phyloP scores from a whole-genome alignment of 2,797 vertebrate genomes.

The Rousettus madagascariensis region DNA sequence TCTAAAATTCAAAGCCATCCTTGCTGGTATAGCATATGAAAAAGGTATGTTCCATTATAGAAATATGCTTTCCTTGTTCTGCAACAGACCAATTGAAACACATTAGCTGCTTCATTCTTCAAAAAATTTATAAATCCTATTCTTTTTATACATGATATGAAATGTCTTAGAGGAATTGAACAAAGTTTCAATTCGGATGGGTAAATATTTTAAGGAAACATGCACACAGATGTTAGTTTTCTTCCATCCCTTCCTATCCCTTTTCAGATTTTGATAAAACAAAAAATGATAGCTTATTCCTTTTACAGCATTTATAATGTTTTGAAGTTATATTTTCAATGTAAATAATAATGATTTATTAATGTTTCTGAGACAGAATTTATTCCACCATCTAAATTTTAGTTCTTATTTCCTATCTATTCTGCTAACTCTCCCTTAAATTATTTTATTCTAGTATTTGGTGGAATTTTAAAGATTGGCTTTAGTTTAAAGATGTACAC shows the following conservation, averaged over 20 bases:
- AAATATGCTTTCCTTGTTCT: neutral
- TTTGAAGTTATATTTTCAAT: slow-evolving; percentile 31
- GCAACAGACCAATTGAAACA: neutral
- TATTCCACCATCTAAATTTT: neutral
- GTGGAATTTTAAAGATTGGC: neutral
- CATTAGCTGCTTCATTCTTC: neutral
- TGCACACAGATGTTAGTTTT: neutral
- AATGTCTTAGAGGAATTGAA: neutral
- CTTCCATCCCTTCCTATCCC: neutral
- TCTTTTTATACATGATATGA: neutral
- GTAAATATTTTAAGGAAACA: neutral
- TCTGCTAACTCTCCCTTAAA: neutral
- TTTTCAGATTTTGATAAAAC: neutral
- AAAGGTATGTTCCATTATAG: neutral
- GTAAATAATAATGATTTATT: slow-evolving; percentile 2
- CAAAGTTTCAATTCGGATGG: neutral
- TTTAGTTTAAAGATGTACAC: neutral
- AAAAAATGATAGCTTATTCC: neutral
- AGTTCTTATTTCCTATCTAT: neutral
- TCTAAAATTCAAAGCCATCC: neutral
- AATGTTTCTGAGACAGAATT: neutral
- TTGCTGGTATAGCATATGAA: neutral
- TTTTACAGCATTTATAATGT: neutral
- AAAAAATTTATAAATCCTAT: slow-evolving; percentile 12
- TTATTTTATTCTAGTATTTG: neutral